These are phyloP conservation scores for Philhelius pedissequus DNA, from an alignment of 2,888 invertebrate genomes.

Conservation along the genomic window DNA sequence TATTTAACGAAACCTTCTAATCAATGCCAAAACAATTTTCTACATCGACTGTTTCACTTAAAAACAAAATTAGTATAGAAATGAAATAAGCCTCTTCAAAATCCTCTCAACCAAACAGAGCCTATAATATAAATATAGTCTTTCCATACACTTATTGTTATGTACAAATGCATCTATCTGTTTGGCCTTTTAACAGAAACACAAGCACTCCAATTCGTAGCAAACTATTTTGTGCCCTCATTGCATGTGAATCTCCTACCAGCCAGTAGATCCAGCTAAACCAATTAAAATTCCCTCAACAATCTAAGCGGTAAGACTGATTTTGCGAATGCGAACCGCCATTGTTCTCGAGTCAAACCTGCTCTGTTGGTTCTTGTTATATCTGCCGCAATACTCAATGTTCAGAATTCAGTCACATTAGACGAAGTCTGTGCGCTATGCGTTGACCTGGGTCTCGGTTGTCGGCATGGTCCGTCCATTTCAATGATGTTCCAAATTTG, in stretches of 20 bases:
- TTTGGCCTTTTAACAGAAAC: neutral
- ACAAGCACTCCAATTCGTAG: neutral
- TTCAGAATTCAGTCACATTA: constrained; percentile 46
- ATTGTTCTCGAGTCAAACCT: neutral
- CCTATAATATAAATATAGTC: neutral
- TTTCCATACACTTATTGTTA: too few relatives aligned
- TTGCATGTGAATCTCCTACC: neutral
- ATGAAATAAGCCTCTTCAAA: constrained; percentile 15
- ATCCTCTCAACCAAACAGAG: neutral
- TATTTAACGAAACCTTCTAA: neutral
- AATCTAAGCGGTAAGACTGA: constrained; percentile 21
- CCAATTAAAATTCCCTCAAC: constrained; percentile 34
- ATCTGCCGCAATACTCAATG: constrained; percentile 26
- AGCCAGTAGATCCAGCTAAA: neutral
- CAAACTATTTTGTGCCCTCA: neutral
- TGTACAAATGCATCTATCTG: neutral
- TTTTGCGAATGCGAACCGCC: neutral
- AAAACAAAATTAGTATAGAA: neutral
- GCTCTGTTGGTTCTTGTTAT: neutral
- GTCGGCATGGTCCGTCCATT: neutral
- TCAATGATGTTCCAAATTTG: neutral
- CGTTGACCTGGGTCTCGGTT: neutral
- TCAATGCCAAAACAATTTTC: neutral
- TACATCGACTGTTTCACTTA: neutral
- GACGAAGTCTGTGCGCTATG: neutral